Base-by-base conservation (phyloP, 2,113 vertebrate genomes). In the Oophaga pumilio region DNA sequence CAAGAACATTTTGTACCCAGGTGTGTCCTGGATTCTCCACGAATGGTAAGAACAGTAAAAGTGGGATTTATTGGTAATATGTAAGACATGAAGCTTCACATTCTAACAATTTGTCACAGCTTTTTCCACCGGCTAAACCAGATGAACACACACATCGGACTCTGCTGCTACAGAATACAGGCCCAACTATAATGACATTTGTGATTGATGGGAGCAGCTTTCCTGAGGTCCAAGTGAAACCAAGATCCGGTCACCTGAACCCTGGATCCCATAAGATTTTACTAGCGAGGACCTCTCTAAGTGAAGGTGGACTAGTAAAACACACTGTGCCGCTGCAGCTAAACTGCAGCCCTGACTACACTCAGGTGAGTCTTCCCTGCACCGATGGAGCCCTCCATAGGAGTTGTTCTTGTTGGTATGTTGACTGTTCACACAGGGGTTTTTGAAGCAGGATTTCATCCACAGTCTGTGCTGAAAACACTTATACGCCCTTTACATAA, bases 181-280 rank as follows among this genome's bases (percentile, higher is more conserved):
- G 96, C 26, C 89, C 93, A 76, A 91, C 93, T 69, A 86, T 94
- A 0, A 91, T 99, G 53, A 95, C 94, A 90, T 99, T 97, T 93
- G 92, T 26, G 33, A 53, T 97, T 89, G 89, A 92, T 62, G 85
- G 89, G 68, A 89, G 90, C 15, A 91, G 92, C 66, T 93, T 90
- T 86, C 90, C 92, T 0, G 92, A 93, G 0, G 74, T 97, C 86
- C 88, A 81, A 60, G 79, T 97, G 60, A 92, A 93, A 80, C 98
- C 98, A 24, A 60, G 82, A 62, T 95, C 94, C 0, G 97, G 97
- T 89, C 90, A 94, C 0, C 68, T 99, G 71, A 88, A 64, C 62
- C 94, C 97, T 2, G 92, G 94, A n/a, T 85, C 91, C 43, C 96
- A 97, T 82, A 96, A 97, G 93, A 95, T 99, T 91, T 92, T 98